Percentiles rank a stretch among this genome's conserved stretches.
phyloP scores from a whole-genome alignment of 2,113 vertebrate species.

The Oceanites oceanicus region DNA sequence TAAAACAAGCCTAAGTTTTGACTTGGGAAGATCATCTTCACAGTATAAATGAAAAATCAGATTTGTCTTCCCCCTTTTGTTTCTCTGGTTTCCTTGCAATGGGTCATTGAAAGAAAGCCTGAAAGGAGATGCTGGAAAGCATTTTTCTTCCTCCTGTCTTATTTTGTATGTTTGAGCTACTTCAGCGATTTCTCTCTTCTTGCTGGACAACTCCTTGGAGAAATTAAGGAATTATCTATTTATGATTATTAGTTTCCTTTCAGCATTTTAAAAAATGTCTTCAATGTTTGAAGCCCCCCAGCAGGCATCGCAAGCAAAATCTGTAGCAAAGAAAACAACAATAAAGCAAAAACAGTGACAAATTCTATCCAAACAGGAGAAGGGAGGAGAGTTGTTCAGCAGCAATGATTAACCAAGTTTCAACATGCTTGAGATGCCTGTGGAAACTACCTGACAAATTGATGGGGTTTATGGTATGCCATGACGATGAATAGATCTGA shows the following conservation, averaged over 20 bases:
- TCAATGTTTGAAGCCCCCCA: constrained; percentile 35
- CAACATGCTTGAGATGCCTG: neutral
- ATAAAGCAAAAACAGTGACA: constrained; percentile 11
- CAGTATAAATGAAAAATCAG: constrained; percentile 8
- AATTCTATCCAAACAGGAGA: neutral
- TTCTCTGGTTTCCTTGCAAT: constrained; percentile 22
- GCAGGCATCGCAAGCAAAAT: constrained; percentile 5
- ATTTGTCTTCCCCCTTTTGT: neutral
- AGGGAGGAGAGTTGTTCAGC: neutral
- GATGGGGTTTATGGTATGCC: neutral
- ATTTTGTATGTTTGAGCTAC: constrained; percentile 50
- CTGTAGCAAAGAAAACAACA: constrained; percentile 6
- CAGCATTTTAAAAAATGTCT: constrained; percentile 46
- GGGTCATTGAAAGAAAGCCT: constrained; percentile 43
- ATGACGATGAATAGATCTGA: neutral
- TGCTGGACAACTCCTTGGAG: constrained; percentile 58
- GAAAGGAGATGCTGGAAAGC: constrained; percentile 17
- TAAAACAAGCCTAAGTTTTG: neutral
- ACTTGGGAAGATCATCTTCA: neutral
- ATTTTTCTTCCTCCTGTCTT: constrained; percentile 45
- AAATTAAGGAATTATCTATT: constrained; percentile 68
- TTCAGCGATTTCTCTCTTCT: constrained; percentile 48
- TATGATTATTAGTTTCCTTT: constrained; percentile 66
- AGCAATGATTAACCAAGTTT: constrained; percentile 25
- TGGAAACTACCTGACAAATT: constrained; percentile 7